A percentile compares a stretch with the other conserved stretches of the same genome.
Conservation (phyloP, 2,888 invertebrate genomes). For the Craniophora ligustri region DNA sequence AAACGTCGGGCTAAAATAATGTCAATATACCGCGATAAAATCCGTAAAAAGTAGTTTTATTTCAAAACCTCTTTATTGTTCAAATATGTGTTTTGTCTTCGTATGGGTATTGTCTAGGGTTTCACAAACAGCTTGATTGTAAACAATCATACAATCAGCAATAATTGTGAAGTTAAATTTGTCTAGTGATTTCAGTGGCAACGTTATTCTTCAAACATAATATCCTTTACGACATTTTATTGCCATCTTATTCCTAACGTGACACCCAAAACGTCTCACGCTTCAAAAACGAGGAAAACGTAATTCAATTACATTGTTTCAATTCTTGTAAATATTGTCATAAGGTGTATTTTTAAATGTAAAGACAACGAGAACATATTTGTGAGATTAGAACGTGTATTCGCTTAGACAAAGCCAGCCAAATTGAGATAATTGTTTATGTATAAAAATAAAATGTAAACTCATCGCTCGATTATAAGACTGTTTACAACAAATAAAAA, state of each 20-base stretch:
- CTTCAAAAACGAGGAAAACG: constrained; percentile 63
- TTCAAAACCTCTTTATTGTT: too few species aligned
- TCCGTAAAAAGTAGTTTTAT: too few species aligned
- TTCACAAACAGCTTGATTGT: too few species aligned
- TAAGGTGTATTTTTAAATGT: constrained; percentile 70
- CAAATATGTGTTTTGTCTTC: too few species aligned
- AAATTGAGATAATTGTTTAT: constrained; percentile 82
- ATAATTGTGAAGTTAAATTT: too few species aligned
- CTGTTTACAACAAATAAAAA: constrained; percentile 86
- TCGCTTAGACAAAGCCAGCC: constrained; percentile 83
- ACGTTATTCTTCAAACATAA: too few species aligned
- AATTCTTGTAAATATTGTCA: constrained; percentile 79
- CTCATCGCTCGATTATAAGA: constrained; percentile 85
- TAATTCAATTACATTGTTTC: constrained; percentile 82
- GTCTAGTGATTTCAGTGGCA: too few species aligned
- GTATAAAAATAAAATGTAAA: constrained; percentile 72
- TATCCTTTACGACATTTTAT: too few species aligned
- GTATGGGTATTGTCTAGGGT: too few species aligned
- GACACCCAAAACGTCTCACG: constrained; percentile 53
- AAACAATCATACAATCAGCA: too few species aligned
- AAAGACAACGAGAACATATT: constrained; percentile 73
- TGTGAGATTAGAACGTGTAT: constrained; percentile 75
- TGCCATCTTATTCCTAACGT: constrained; percentile 7
- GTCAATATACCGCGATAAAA: too few species aligned
- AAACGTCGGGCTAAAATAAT: too few species aligned